Evolutionary conservation across 2,888 invertebrate genomes (phyloP), one percentile per base, ranked within the genome.

Genomic region (Lydus trimaculatus): DNA sequence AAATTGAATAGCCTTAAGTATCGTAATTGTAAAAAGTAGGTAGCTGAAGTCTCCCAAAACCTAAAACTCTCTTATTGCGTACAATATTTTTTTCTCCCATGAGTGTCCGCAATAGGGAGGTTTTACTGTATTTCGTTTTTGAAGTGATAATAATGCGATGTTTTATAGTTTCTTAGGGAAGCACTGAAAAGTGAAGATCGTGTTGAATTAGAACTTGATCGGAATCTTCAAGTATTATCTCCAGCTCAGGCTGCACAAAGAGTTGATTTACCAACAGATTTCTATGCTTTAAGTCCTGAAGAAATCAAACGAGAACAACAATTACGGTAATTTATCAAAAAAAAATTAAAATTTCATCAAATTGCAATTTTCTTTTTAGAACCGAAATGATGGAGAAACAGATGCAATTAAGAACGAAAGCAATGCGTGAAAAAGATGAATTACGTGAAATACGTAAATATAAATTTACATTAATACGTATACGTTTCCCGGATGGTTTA

Each of bases 391-490:
- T 93, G 43, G 97, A 97, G 81, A 92, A 89, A 79, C 90, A 92
- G 80, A 91, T 94, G 82, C 92, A 95, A 87, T 86, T 99, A 8
- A 88, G 96, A 78, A 98, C 98, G 0, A 97, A 96, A 84, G 97
- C 96, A 2, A 98, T 98, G 97, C 86, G 97, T 25, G 97, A 98
- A 81, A 93, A 94, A 73, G 96, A 98, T 71, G 95, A 95, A 80
- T 85, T 91, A 70, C 86, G 93, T 63, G 94, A 93, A 79, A 89
- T 94, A 82, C 88, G 93, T 65, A 92, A 92, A 84, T 97, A 96
- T 83, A 92, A 92, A 81, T 98, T 93, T 83, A 91, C 94, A 2
- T 87, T 98, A 61, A 91, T 98, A 67, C 87, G 98, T 75, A 87
- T 98, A 43, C 89, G 95, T 64, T 96, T 98, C 83, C 97, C 98